Base-by-base conservation (phyloP, 1,140 invertebrate species). In the Pseudachorutes palmiensis region DNA sequence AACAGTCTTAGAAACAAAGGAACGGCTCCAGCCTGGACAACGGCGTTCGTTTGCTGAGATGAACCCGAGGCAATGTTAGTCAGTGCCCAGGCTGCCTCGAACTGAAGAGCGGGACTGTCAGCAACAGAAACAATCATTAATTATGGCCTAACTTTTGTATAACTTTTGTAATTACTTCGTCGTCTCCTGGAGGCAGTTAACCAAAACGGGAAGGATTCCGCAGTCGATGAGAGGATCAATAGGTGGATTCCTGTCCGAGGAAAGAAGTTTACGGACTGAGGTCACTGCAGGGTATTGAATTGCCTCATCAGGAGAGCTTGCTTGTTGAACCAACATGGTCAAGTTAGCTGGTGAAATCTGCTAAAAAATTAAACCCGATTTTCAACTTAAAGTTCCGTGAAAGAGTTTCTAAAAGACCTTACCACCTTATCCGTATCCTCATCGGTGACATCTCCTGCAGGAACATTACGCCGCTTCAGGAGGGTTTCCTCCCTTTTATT, bases 41-140 rank as follows among this genome's bases (percentile, higher is more conserved):
- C 95, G 79, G 94, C 87, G 74, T 96, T 92, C 26, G 97, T 99
- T 82, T 99, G 97, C 73, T 85, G 83, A 0, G 94, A 95, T 55
- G 93, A 98, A 61, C 97, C 97, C 61, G 92, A 97, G 2, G 97
- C 97, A 76, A 99, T 99, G 77, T 99, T 99, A 71, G 97, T 99
- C 67, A 99, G 81, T 58, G 96, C 97, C 97, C 97, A 99, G 19
- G 96, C 94, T 68, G 96, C 94, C 83, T 99, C 97, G 80, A 99
- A 99, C 80, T 99, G 96, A 68, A 99, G 80, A 63, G 88, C 86
- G 51, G 94, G 90, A 78, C 93, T 94, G 77, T 62, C 77, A 76
- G 66, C n/a, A n/a, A n/a, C n/a, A n/a, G n/a, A 45, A 19, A 61
- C 30, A 14, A 22, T 24, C 12, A 24, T 29, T 5, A 26, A 61